Evolutionary conservation across 2,113 vertebrate species (phyloP).

Genomic region (Sinocyclocheilus maitianheensis): DNA sequence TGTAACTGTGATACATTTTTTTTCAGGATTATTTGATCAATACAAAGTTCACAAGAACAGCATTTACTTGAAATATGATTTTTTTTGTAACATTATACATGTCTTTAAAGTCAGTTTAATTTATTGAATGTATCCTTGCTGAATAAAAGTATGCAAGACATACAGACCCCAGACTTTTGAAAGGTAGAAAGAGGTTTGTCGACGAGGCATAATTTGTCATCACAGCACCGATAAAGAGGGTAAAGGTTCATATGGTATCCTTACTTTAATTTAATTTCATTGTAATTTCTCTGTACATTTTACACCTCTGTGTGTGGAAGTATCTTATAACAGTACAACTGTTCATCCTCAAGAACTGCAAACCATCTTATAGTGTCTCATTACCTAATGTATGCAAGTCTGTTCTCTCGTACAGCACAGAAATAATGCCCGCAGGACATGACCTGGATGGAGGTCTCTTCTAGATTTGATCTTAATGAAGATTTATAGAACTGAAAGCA

Average conservation of each 20-base stretch:
- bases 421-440: not conserved
- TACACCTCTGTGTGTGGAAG: not conserved
- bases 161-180: too few species aligned
- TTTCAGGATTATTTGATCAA: too few species aligned
- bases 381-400: slow-evolving; percentile 14
- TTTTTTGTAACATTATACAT: too few species aligned
- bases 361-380: slow-evolving; percentile 15
- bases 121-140: too few species aligned
- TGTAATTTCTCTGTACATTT: not conserved
- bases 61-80: too few species aligned
- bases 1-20: too few species aligned
- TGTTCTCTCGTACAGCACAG: not conserved
- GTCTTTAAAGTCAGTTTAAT: too few species aligned
- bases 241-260: not conserved
- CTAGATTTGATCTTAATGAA: not conserved
- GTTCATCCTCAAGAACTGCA: slow-evolving; percentile 6
- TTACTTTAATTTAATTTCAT: not conserved
- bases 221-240: not conserved
- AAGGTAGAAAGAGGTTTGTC: too few species aligned
- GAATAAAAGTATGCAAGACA: too few species aligned
- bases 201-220: not conserved
- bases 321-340: not conserved
- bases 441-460: not conserved
- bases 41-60: too few species aligned
- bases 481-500: too few species aligned